Conservation (phyloP, 1,140 invertebrate species). For the Drosophila sproati region DNA sequence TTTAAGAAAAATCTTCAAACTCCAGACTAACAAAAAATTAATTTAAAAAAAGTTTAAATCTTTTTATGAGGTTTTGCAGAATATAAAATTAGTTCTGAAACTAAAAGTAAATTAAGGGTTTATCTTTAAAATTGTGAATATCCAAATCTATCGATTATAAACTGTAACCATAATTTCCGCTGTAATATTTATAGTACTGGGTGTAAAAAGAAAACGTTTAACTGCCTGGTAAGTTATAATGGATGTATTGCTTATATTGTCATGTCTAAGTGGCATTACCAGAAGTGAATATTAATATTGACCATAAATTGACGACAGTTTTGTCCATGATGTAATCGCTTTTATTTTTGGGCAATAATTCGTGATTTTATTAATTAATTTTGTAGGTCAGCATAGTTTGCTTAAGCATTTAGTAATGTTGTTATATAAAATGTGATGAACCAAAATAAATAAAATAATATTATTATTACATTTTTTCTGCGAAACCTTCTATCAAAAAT, state of each 20-base stretch:
- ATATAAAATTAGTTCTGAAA: too few relatives aligned
- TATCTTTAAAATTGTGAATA: not conserved
- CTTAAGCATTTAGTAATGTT: not conserved
- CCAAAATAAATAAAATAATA: not conserved
- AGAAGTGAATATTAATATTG: conserved; percentile 68
- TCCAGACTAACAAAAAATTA: not conserved
- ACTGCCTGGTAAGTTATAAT: conserved; percentile 22
- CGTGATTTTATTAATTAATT: conserved; percentile 6
- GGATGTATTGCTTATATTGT: conserved; percentile 34
- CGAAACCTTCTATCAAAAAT: too few relatives aligned
- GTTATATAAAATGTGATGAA: not conserved
- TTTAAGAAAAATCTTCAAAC: too few relatives aligned
- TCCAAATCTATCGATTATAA: not conserved
- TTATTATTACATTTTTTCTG: too few relatives aligned
- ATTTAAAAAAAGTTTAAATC: conserved; percentile 10
- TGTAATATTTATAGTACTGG: not conserved
- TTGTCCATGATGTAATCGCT: conserved; percentile 7
- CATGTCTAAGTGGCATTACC: conserved; percentile 22
- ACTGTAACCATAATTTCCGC: not conserved
- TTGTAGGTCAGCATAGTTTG: not conserved
- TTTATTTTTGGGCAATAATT: conserved; percentile 11
- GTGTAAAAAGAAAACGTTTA: conserved; percentile 6
- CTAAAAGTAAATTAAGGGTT: too few relatives aligned
- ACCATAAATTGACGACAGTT: conserved; percentile 38
- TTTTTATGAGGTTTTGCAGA: too few relatives aligned